Evolutionary conservation across 2,888 invertebrate genomes (phyloP), one percentile per base, ranked within the genome.

Genomic region (Cerastis rubricosa): DNA sequence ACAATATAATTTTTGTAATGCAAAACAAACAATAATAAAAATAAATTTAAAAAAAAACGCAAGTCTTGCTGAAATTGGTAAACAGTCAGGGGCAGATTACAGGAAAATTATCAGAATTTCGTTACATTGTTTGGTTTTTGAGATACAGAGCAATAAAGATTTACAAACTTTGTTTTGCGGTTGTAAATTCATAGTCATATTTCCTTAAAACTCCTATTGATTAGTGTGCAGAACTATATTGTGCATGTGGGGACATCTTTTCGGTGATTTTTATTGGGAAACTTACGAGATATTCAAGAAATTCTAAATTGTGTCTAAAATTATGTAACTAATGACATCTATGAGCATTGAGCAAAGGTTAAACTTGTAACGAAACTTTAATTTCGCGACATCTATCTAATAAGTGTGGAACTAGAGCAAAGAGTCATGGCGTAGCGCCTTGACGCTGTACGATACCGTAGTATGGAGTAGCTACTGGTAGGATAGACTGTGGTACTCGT

Each of bases 381-480:
- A 12, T 5, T 17, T 19, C 2, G 69, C 81, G 89, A 83, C 87
- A 86, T 80, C 90, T 90, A 68, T 45, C 19, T 11, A 12, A 19
- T 22, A 8, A 40, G 0, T 4, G 0, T 9, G 0, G 7, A 87
- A 85, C 83, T 71, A 80, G 59, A 4, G 0, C 14, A 29, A 61
- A 61, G 19, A 19, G 4, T 8, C 14, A 87, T 91, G 90, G 90
- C 91, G 90, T 85, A 91, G 83, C 78, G 90, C 11, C 9, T 47
- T 35, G 35, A 47, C 91, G 90, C 85, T 91, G 83, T 77, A 67
- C 12, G 5, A 29, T 1, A 12, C 67, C 17, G 2, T 12, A n/a
- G n/a, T 8, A 29, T 14, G 6, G 19, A 1, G 14, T 35, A 8
- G 2, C 7, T 7, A 40, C 9, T 47, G 22, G 40, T 25, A 51